Conservation (phyloP, 2,888 invertebrate genomes). For the Rhamnusium bicolor region DNA sequence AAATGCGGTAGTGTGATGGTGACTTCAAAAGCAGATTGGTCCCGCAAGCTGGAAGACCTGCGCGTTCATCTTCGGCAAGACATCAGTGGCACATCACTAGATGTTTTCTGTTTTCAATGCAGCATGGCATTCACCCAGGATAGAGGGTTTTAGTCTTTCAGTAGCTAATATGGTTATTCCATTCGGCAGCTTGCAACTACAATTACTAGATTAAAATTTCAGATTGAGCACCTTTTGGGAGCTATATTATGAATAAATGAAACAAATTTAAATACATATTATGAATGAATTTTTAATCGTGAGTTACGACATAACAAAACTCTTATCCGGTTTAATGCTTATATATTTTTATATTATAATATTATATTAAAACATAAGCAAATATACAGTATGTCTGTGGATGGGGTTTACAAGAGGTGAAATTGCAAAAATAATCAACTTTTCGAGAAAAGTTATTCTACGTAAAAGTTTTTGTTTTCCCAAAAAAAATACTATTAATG, state of each 20-base stretch:
- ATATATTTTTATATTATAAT: too few species aligned
- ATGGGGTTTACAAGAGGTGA: too few species aligned
- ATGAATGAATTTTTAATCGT: too few species aligned
- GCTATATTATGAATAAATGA: background rate
- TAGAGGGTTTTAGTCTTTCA: background rate
- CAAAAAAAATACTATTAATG: too few species aligned
- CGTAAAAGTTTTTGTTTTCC: too few species aligned
- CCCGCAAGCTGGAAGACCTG: constrained; percentile 43
- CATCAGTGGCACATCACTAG: constrained; percentile 3
- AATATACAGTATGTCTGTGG: too few species aligned
- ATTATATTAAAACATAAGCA: too few species aligned
- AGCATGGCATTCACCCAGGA: constrained; percentile 1
- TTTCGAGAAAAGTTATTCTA: too few species aligned
- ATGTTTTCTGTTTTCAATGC: constrained; percentile 3
- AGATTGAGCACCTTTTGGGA: background rate
- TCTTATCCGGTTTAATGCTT: too few species aligned
- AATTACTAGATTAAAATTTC: background rate
- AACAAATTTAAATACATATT: background rate
- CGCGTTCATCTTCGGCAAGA: constrained; percentile 44
- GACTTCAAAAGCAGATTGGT: constrained; percentile 34
- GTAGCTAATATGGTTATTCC: background rate
- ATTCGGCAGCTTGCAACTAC: background rate
- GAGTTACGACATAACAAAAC: too few species aligned
- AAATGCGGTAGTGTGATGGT: constrained; percentile 32
- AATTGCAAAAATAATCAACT: too few species aligned